Conservation (phyloP, 2,888 invertebrate species). For the Crioceris asparagi region DNA sequence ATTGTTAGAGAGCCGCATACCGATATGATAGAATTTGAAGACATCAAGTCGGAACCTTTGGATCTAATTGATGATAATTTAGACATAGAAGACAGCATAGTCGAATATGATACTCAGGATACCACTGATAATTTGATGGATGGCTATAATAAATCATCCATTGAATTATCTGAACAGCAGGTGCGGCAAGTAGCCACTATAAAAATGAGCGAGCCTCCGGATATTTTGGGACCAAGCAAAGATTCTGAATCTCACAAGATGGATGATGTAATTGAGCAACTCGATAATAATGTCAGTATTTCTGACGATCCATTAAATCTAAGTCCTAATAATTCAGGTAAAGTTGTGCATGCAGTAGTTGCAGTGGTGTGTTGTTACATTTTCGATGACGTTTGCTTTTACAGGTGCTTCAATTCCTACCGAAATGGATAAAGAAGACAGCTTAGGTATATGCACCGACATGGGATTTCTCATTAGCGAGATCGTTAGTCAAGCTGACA, state of each 20-base stretch:
- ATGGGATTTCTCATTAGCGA: slow-evolving; percentile 13
- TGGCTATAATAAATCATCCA: slow-evolving; percentile 4
- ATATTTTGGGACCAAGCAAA: too few relatives aligned
- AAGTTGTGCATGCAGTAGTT: too few relatives aligned
- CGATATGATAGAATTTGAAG: slow-evolving; percentile 23
- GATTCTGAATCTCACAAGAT: too few relatives aligned
- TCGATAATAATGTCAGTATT: too few relatives aligned
- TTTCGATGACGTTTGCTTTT: too few relatives aligned
- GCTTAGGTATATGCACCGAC: not conserved
- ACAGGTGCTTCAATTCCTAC: slow-evolving; percentile 6
- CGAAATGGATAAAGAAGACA: slow-evolving; percentile 10
- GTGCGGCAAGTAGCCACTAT: too few relatives aligned
- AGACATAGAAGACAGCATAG: slow-evolving; percentile 22
- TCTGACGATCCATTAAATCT: too few relatives aligned
- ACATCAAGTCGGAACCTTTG: slow-evolving; percentile 34
- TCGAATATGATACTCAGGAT: slow-evolving; percentile 17
- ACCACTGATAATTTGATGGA: slow-evolving; percentile 21
- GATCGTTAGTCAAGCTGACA: slow-evolving; percentile 5
- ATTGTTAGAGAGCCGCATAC: slow-evolving; percentile 15
- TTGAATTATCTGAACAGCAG: too few relatives aligned
- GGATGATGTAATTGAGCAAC: too few relatives aligned
- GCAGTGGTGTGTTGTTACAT: too few relatives aligned
- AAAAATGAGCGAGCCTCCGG: too few relatives aligned
- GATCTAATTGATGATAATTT: slow-evolving; percentile 28
- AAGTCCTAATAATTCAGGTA: too few relatives aligned